phyloP scores from a whole-genome alignment of 2,797 vertebrate species.

The Sphenopsis melanotis region DNA sequence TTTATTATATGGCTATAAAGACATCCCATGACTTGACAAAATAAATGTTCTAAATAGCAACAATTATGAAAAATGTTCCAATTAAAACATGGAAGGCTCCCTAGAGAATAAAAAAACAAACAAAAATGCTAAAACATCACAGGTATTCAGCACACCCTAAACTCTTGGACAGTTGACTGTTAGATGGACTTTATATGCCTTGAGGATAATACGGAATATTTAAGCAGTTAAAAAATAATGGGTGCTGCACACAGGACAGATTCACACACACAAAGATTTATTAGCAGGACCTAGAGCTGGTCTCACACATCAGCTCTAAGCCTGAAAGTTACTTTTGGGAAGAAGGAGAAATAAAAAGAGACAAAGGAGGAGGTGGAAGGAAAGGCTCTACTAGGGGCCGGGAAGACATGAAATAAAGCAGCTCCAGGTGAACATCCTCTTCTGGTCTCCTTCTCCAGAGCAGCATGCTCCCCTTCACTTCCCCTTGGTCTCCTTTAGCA shows the following conservation, averaged over 20 bases:
- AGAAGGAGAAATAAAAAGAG: background rate
- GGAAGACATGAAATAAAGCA: background rate
- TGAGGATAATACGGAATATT: background rate
- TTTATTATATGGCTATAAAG: slow-evolving; percentile 78
- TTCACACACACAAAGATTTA: background rate
- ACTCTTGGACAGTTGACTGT: background rate
- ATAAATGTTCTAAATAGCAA: slow-evolving; percentile 73
- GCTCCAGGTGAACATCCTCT: background rate
- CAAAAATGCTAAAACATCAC: background rate
- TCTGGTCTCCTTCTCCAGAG: background rate
- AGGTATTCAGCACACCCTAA: background rate
- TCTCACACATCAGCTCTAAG: background rate
- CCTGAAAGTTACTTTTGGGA: background rate
- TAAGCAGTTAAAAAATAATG: background rate
- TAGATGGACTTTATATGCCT: background rate
- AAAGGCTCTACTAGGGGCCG: background rate
- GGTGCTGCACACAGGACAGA: background rate
- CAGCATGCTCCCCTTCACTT: background rate
- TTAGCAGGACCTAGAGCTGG: background rate
- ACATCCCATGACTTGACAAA: slow-evolving; percentile 74
- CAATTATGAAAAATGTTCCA: slow-evolving; percentile 74
- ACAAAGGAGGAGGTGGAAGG: background rate
- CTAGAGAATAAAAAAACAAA: background rate
- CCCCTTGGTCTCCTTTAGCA: background rate
- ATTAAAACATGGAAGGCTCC: slow-evolving; percentile 64